These are phyloP conservation scores for Notarius lentiginosus DNA, from an alignment of 2,113 vertebrate genomes.

Conservation along the genomic window DNA sequence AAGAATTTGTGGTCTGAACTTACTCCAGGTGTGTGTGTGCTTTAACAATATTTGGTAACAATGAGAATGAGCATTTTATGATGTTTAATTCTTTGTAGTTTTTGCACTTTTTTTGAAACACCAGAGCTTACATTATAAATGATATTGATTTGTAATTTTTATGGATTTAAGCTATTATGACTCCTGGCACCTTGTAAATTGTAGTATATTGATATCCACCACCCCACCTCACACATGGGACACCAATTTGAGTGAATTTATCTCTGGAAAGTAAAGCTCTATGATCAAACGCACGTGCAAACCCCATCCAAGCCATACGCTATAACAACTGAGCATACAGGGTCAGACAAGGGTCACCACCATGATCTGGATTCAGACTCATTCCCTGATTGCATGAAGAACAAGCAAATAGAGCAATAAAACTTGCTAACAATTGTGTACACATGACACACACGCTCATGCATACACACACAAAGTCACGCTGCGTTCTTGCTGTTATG, in stretches of 20 bases:
- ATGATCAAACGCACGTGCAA: slow-evolving; percentile 40
- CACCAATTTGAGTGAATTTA: slow-evolving; percentile 6
- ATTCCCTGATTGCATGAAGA: slow-evolving; percentile 40
- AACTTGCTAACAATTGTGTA: slow-evolving; percentile 33
- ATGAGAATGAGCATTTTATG: slow-evolving; percentile 22
- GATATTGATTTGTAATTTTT: not conserved
- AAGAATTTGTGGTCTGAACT: slow-evolving; percentile 51
- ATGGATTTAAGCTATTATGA: not conserved
- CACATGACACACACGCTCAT: slow-evolving; percentile 42
- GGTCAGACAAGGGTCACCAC: slow-evolving; percentile 23
- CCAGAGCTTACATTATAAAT: not conserved
- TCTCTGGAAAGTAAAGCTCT: slow-evolving; percentile 5
- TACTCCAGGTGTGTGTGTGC: slow-evolving; percentile 32
- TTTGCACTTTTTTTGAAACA: slow-evolving; percentile 61
- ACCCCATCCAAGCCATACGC: slow-evolving; percentile 34
- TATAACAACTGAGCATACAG: not conserved
- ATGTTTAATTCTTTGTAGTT: slow-evolving; percentile 28
- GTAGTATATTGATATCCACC: not conserved
- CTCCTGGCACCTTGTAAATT: not conserved
- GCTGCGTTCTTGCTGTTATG: slow-evolving; percentile 58
- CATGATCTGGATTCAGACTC: slow-evolving; percentile 6
- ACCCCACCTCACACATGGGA: not conserved
- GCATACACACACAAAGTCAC: slow-evolving; percentile 38
- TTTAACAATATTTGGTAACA: slow-evolving; percentile 21
- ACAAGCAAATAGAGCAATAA: slow-evolving; percentile 33